phyloP scores from a whole-genome alignment of 2,888 invertebrate genomes.

The Oxycera nigricornis region DNA sequence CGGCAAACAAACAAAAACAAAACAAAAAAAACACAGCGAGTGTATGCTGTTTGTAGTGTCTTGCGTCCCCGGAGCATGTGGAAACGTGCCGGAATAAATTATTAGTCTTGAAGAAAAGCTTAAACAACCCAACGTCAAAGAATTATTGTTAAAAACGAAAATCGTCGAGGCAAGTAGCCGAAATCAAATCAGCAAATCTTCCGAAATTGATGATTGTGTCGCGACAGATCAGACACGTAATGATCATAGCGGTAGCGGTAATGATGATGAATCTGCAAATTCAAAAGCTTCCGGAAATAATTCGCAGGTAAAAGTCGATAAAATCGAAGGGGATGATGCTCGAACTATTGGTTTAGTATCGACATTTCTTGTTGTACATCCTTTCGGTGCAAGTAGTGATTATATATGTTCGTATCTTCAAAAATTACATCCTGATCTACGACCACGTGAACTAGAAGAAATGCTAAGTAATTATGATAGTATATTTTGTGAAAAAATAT shows the following conservation, averaged over 20 bases:
- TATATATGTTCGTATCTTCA: constrained; percentile 91
- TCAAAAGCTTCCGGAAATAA: not conserved
- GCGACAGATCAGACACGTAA: constrained; percentile 33
- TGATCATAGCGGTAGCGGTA: not conserved
- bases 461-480: constrained; percentile 79
- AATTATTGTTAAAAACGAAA: constrained; percentile 60
- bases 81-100: too few relatives aligned
- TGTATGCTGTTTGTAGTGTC: too few relatives aligned
- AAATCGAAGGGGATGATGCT: constrained; percentile 64
- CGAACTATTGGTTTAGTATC: constrained; percentile 86
- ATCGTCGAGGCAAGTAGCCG: constrained; percentile 53
- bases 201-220: constrained; percentile 51
- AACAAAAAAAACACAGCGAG: too few relatives aligned
- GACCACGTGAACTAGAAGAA: constrained; percentile 78
- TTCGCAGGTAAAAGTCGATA: constrained; percentile 43
- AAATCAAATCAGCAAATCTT: constrained; percentile 48
- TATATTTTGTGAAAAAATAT: constrained; percentile 79
- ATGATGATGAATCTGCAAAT: constrained; percentile 23
- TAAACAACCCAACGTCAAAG: constrained; percentile 60
- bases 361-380: constrained; percentile 87
- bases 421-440: constrained; percentile 75
- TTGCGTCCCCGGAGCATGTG: too few relatives aligned
- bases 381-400: constrained; percentile 88
- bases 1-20: too few relatives aligned
- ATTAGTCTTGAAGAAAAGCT: constrained; percentile 58